Conservation (phyloP, 2,113 vertebrate species). For the Macaca mulatta region DNA sequence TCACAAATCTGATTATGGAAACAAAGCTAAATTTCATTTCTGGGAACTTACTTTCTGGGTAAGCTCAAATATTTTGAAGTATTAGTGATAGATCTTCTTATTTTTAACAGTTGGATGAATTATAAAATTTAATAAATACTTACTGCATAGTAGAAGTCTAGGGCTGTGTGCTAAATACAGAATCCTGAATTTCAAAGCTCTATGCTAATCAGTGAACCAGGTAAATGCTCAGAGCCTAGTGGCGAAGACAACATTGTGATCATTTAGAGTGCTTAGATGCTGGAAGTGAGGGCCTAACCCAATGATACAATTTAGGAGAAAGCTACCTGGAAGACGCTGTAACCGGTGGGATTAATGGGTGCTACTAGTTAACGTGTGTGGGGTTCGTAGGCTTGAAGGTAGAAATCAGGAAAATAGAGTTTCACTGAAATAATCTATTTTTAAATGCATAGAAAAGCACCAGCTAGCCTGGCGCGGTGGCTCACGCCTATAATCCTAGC, state of each 20-base stretch:
- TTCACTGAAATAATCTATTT: not conserved
- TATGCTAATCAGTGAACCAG: not conserved
- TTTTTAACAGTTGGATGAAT: not conserved
- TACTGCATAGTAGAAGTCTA: not conserved
- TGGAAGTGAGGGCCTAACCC: not conserved
- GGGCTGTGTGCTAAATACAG: not conserved
- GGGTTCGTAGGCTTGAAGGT: not conserved
- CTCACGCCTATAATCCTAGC: no score
- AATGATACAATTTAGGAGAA: not conserved
- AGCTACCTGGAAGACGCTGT: not conserved
- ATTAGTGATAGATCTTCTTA: not conserved
- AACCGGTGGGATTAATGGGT: not conserved
- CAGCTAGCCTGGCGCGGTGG: no score
- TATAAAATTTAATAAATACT: not conserved
- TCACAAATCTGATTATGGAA: not conserved
- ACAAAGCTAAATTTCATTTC: not conserved
- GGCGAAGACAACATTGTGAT: not conserved
- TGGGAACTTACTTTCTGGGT: not conserved
- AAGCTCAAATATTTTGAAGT: not conserved
- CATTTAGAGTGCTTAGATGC: not conserved
- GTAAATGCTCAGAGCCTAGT: not conserved
- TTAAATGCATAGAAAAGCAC: not conserved
- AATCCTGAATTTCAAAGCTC: not conserved
- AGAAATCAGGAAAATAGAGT: not conserved
- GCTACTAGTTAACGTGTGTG: not conserved